phyloP scores from a whole-genome alignment of 2,113 vertebrate genomes.

The Ochotona curzoniae region DNA sequence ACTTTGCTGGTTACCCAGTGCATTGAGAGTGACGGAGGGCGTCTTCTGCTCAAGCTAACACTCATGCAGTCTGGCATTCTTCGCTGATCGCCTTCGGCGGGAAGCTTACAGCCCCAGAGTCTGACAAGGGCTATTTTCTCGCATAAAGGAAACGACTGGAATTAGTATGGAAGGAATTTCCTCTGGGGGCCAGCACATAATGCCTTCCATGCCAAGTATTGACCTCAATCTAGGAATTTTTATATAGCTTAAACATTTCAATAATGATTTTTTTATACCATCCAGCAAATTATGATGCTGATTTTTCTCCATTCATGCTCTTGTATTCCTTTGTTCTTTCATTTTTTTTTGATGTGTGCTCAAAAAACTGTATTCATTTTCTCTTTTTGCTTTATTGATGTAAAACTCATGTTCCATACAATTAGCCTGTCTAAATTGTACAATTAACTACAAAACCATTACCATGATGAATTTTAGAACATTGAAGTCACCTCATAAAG shows the following conservation, averaged over 20 bases:
- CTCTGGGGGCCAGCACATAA: background rate
- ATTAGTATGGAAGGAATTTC: background rate
- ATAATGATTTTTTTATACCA: constrained; percentile 5
- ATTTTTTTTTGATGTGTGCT: background rate
- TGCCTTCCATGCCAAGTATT: background rate
- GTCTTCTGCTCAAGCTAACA: background rate
- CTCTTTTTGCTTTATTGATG: background rate
- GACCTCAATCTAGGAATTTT: background rate
- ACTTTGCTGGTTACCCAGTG: background rate
- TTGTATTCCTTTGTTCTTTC: background rate
- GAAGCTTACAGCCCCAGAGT: background rate
- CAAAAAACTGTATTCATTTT: background rate
- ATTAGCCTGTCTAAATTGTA: background rate
- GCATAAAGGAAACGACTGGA: background rate
- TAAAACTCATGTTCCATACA: background rate
- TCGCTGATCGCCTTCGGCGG: background rate
- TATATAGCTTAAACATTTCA: background rate
- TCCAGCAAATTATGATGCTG: background rate
- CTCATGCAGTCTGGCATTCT: background rate
- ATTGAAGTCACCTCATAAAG: background rate
- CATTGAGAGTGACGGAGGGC: background rate
- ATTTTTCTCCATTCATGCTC: background rate
- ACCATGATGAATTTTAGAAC: background rate
- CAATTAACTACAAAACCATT: background rate
- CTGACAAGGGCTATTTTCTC: background rate